phyloP scores from a whole-genome alignment of 2,113 vertebrate species.

The Chaenogobius annularis region DNA sequence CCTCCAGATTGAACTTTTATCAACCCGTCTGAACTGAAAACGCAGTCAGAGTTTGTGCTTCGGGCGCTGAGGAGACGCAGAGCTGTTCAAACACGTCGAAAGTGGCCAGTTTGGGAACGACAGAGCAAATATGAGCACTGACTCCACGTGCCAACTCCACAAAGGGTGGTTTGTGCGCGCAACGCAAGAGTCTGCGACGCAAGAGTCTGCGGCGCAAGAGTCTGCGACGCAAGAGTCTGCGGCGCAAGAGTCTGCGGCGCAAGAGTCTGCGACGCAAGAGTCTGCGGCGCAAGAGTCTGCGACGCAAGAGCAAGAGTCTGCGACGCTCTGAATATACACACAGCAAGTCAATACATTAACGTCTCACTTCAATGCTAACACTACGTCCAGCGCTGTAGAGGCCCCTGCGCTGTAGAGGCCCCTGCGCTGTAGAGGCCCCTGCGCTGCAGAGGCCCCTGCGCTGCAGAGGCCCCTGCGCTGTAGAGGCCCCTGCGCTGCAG shows the following conservation, averaged over 20 bases:
- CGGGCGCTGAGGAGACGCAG: background rate
- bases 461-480: too few relatives aligned
- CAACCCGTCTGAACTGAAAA: background rate
- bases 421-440: too few relatives aligned
- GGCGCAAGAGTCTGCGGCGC: too few relatives aligned
- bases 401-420: too few relatives aligned
- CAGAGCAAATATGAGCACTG: background rate
- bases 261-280: background rate
- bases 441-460: too few relatives aligned
- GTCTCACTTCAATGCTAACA: background rate
- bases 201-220: too few relatives aligned
- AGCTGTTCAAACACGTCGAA: conserved; percentile 27
- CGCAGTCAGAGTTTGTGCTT: background rate
- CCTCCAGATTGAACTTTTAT: background rate
- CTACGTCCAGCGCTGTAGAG: too few relatives aligned
- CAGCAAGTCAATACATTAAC: too few relatives aligned
- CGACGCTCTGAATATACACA: too few relatives aligned
- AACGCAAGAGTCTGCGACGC: background rate
- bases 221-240: background rate
- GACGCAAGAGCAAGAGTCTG: too few relatives aligned
- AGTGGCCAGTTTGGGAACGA: conserved; percentile 4
- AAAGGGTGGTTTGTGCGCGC: background rate
- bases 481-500: too few relatives aligned
- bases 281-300: too few relatives aligned
- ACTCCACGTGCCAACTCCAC: background rate